Conservation (phyloP, 53 echinoderm and acorn worm species). For the Actinopyga echinites region DNA sequence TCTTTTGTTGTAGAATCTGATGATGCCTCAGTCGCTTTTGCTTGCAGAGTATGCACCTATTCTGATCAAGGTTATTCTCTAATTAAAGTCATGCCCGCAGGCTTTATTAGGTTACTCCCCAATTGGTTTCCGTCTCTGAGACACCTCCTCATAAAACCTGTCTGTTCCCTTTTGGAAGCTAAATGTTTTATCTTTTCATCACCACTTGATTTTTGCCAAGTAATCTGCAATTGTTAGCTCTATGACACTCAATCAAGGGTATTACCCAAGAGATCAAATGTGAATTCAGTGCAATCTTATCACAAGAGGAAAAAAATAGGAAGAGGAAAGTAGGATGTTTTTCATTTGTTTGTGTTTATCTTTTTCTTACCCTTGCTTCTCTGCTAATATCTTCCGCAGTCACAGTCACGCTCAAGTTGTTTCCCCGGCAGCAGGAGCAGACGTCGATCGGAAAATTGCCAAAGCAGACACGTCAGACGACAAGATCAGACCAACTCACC, state of each 20-base stretch:
- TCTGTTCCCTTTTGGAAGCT: no score
- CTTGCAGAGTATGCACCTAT: no score
- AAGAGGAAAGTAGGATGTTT: constrained; percentile 9
- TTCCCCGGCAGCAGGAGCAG: constrained; percentile 5
- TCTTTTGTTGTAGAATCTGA: no score
- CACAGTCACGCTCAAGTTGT: constrained; percentile 26
- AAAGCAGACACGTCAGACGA: constrained; percentile 34
- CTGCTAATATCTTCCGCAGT: neutral
- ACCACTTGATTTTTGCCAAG: no score
- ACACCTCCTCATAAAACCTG: no score
- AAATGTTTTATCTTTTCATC: no score
- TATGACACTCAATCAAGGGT: neutral
- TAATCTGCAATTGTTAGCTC: neutral
- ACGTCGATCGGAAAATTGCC: constrained; percentile 38
- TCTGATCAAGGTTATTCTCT: no score
- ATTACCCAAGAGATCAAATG: constrained; percentile 11
- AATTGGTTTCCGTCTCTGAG: no score
- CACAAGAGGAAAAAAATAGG: no score
- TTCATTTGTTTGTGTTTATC: constrained; percentile 14
- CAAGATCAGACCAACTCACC: constrained; percentile 41
- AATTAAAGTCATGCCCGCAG: no score
- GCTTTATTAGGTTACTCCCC: no score
- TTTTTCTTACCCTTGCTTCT: neutral
- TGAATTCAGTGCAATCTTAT: neutral
- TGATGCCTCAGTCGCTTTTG: no score